Conservation (phyloP, 2,113 vertebrate species). For the Pimephales promelas region DNA sequence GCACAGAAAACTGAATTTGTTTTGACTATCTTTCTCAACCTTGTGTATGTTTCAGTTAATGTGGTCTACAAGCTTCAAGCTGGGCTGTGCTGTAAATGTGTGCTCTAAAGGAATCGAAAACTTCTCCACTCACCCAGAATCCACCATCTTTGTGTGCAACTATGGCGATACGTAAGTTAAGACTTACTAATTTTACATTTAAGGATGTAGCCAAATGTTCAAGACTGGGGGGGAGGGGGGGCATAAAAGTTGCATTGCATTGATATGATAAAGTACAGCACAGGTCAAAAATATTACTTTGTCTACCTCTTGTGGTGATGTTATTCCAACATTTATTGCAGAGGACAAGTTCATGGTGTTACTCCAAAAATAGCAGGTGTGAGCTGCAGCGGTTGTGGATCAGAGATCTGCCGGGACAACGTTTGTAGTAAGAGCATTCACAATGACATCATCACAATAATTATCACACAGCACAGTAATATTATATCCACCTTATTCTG, state of each 20-base stretch:
- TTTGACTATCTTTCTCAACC: neutral
- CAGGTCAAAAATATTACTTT: neutral
- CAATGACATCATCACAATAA: neutral
- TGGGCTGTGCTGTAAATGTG: conserved; percentile 59
- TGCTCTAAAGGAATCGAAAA: conserved; percentile 56
- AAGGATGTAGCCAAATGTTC: neutral
- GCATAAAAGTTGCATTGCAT: neutral
- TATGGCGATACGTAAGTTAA: conserved; percentile 59
- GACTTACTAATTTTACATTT: neutral
- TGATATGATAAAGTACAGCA: neutral
- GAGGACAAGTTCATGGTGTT: conserved; percentile 50
- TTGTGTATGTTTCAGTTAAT: conserved; percentile 52
- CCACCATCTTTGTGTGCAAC: conserved; percentile 60
- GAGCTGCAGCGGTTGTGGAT: conserved; percentile 63
- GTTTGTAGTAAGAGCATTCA: conserved; percentile 69
- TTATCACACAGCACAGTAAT: neutral
- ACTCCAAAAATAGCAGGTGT: conserved; percentile 65
- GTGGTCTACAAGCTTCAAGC: conserved; percentile 59
- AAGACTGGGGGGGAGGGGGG: neutral
- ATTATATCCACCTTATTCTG: too few relatives aligned
- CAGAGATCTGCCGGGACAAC: conserved; percentile 63
- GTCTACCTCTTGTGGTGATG: neutral
- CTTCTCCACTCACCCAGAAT: conserved; percentile 46
- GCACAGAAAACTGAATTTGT: neutral
- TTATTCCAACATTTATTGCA: conserved; percentile 18